Percentiles rank a stretch among this genome's conserved stretches.
Conservation (phyloP, 2,113 vertebrate genomes). For the Tachysurus fulvidraco region DNA sequence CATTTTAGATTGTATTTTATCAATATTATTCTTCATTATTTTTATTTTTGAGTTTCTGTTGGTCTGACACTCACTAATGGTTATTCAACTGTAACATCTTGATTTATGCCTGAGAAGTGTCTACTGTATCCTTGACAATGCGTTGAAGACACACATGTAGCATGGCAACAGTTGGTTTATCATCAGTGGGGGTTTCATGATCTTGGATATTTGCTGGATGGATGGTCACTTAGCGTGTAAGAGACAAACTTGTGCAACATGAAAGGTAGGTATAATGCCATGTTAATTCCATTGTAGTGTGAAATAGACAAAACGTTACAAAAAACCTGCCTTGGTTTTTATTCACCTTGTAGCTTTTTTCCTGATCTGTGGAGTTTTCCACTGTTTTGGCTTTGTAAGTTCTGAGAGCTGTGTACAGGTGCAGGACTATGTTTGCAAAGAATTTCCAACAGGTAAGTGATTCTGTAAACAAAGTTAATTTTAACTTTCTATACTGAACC, state of each 20-base stretch:
- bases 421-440: slow-evolving; percentile 50
- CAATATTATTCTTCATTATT: neutral
- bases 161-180: slow-evolving; percentile 59
- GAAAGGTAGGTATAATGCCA: slow-evolving; percentile 40
- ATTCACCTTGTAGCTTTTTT: slow-evolving; percentile 15
- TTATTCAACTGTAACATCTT: slow-evolving; percentile 59
- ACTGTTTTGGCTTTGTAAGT: slow-evolving; percentile 21
- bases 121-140: slow-evolving; percentile 53
- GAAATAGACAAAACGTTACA: neutral
- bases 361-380: slow-evolving; percentile 43
- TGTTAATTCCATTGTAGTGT: neutral
- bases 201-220: slow-evolving; percentile 45
- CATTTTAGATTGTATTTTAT: neutral
- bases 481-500: neutral
- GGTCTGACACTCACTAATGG: neutral
- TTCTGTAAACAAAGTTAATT: neutral
- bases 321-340: neutral
- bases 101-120: slow-evolving; percentile 10
- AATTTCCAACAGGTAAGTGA: slow-evolving; percentile 56
- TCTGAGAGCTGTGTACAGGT: slow-evolving; percentile 5
- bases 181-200: slow-evolving; percentile 48
- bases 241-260: slow-evolving; percentile 30
- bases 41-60: neutral
- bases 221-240: neutral
- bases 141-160: slow-evolving; percentile 34